Evolutionary conservation across 2,797 vertebrate species (phyloP).

Genomic region (Coluber constrictor): DNA sequence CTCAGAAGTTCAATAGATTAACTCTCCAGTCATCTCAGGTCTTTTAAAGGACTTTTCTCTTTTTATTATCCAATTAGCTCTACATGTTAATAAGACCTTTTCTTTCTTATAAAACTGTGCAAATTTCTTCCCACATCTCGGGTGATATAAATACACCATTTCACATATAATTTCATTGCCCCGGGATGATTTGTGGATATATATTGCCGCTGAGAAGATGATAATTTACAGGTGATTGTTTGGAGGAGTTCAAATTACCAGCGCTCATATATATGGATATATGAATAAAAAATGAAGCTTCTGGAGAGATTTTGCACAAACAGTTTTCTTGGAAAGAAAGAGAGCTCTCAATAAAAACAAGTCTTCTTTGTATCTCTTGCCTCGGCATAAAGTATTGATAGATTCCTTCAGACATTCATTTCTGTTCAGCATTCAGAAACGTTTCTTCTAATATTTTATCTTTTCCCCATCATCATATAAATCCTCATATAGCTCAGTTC

Average conservation of each 20-base stretch:
- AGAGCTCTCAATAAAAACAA: conserved; percentile 56
- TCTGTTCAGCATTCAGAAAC: conserved; percentile 54
- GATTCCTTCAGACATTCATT: conserved; percentile 60
- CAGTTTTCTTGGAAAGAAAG: conserved; percentile 63
- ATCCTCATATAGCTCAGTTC: conserved; percentile 40
- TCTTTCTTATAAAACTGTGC: conserved; percentile 39
- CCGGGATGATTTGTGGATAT: conserved; percentile 58
- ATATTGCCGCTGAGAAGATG: conserved; percentile 53
- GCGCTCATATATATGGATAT: conserved; percentile 59
- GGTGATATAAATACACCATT: conserved; percentile 52
- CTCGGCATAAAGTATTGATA: conserved; percentile 52
- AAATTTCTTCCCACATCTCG: conserved; percentile 38
- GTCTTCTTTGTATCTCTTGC: conserved; percentile 11
- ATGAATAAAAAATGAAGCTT: conserved; percentile 65
- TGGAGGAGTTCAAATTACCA: conserved; percentile 61
- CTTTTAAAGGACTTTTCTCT: conserved; percentile 36
- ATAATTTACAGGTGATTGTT: conserved; percentile 68
- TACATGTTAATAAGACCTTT: conserved; percentile 56
- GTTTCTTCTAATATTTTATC: conserved; percentile 56
- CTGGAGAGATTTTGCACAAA: conserved; percentile 60
- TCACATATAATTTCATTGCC: conserved; percentile 37
- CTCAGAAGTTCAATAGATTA: conserved; percentile 53
- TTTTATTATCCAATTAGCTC: conserved; percentile 66
- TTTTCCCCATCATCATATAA: conserved; percentile 40
- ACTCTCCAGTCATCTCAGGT: conserved; percentile 40